These are phyloP conservation scores for Malacosoma neustria DNA, from an alignment of 2,888 invertebrate species.

Conservation along the genomic window DNA sequence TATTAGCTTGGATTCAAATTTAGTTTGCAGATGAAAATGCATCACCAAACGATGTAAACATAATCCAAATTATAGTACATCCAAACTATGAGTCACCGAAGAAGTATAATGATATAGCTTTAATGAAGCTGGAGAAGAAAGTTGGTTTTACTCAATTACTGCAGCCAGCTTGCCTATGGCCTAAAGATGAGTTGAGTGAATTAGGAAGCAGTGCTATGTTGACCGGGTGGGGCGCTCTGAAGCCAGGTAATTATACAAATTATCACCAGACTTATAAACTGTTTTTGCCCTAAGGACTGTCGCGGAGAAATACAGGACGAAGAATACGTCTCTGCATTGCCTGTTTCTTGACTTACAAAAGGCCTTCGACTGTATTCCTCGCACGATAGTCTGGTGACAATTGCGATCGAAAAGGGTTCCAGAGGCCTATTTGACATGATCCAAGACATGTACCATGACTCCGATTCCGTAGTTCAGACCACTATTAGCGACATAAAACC, in stretches of 20 bases:
- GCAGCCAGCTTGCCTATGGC: slow-evolving; percentile 48
- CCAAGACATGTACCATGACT: no score
- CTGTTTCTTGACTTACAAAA: no score
- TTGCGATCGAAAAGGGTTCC: no score
- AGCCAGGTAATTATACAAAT: slow-evolving; percentile 24
- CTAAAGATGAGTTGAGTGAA: slow-evolving; percentile 16
- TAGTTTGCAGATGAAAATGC: slow-evolving; percentile 6
- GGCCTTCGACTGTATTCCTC: no score
- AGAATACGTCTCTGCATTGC: no score
- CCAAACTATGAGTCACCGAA: slow-evolving; percentile 37
- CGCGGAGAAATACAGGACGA: neutral
- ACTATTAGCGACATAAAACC: no score
- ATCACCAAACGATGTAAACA: slow-evolving; percentile 17
- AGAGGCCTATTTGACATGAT: no score
- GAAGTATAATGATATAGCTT: slow-evolving; percentile 43
- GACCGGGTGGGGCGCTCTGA: slow-evolving; percentile 47
- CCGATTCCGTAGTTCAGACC: no score
- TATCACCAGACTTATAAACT: neutral
- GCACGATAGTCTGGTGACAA: neutral
- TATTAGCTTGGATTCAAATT: neutral
- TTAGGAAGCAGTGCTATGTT: slow-evolving; percentile 25
- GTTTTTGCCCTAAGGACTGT: neutral
- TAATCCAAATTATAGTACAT: slow-evolving; percentile 29
- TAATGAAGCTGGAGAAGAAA: slow-evolving; percentile 29
- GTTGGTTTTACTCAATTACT: slow-evolving; percentile 25